phyloP scores from a whole-genome alignment of 2,888 invertebrate species.

The Thera britannica region DNA sequence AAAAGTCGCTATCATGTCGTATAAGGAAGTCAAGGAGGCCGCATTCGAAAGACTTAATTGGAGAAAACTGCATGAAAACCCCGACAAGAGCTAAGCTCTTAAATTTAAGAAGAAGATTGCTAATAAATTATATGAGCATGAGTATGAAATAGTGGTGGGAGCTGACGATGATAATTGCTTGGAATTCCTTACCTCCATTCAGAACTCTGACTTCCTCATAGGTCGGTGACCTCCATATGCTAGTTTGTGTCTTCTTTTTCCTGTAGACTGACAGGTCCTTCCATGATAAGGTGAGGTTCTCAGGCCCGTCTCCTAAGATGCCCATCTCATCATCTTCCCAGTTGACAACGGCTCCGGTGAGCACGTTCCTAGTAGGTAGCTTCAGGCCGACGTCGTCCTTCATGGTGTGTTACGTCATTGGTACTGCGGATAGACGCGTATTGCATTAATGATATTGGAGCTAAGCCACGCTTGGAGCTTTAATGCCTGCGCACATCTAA shows the following conservation, averaged over 20 bases:
- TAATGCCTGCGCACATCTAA: too few relatives aligned
- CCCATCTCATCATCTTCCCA: conserved; percentile 77
- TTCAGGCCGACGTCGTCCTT: conserved; percentile 57
- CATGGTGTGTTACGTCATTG: conserved; percentile 71
- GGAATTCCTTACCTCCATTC: conserved; percentile 75
- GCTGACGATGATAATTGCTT: too few relatives aligned
- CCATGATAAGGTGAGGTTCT: conserved; percentile 80
- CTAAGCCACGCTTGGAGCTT: too few relatives aligned
- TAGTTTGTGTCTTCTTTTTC: conserved; percentile 74
- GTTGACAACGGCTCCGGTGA: conserved; percentile 76
- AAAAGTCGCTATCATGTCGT: too few relatives aligned
- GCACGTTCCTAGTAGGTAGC: conserved; percentile 73
- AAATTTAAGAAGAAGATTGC: too few relatives aligned
- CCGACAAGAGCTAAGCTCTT: too few relatives aligned
- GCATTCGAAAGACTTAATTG: too few relatives aligned
- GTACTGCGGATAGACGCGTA: conserved; percentile 47
- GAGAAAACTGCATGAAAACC: too few relatives aligned
- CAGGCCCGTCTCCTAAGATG: conserved; percentile 61
- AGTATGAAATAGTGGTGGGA: too few relatives aligned
- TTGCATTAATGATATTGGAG: not conserved
- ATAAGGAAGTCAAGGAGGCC: too few relatives aligned
- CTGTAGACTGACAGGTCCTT: conserved; percentile 82
- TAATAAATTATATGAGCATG: too few relatives aligned
- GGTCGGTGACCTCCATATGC: conserved; percentile 77
- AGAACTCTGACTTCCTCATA: conserved; percentile 82